Conservation (phyloP, 2,888 invertebrate species). For the Cheilosia scutellata region DNA sequence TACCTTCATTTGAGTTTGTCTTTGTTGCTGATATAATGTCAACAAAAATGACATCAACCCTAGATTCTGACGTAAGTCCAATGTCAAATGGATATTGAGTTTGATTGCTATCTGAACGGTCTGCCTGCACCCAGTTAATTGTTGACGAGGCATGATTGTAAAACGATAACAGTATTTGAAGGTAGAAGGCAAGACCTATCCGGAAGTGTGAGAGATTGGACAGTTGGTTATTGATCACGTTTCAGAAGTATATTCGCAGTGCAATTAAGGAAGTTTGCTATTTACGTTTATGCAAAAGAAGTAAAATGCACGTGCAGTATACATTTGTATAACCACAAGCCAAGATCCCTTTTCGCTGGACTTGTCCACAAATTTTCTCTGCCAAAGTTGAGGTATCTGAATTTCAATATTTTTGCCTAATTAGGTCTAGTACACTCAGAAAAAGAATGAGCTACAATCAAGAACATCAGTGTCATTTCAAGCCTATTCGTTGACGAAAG, state of each 20-base stretch:
- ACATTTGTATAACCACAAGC: too few species aligned
- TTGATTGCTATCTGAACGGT: constrained; percentile 31
- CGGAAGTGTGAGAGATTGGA: constrained; percentile 36
- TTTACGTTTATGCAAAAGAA: background rate
- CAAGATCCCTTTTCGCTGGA: too few species aligned
- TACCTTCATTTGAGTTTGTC: constrained; percentile 21
- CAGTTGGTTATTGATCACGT: constrained; percentile 35
- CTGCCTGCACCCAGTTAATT: constrained; percentile 49
- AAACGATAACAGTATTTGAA: constrained; percentile 2
- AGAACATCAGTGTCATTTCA: too few species aligned
- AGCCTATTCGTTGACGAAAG: too few species aligned
- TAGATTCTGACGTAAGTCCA: constrained; percentile 41
- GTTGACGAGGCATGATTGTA: constrained; percentile 21
- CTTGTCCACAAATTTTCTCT: too few species aligned
- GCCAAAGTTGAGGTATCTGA: too few species aligned
- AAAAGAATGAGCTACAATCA: too few species aligned
- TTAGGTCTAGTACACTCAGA: too few species aligned
- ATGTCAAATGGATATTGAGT: constrained; percentile 8
- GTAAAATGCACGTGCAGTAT: background rate
- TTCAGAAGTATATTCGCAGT: constrained; percentile 14
- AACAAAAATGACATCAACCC: constrained; percentile 50
- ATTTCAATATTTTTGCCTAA: too few species aligned
- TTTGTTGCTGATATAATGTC: constrained; percentile 42
- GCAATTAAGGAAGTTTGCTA: constrained; percentile 42
- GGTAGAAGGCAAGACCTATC: constrained; percentile 8